Evolutionary conservation across 2,113 vertebrate species (phyloP).

Genomic region (Pollimyrus isidori): DNA sequence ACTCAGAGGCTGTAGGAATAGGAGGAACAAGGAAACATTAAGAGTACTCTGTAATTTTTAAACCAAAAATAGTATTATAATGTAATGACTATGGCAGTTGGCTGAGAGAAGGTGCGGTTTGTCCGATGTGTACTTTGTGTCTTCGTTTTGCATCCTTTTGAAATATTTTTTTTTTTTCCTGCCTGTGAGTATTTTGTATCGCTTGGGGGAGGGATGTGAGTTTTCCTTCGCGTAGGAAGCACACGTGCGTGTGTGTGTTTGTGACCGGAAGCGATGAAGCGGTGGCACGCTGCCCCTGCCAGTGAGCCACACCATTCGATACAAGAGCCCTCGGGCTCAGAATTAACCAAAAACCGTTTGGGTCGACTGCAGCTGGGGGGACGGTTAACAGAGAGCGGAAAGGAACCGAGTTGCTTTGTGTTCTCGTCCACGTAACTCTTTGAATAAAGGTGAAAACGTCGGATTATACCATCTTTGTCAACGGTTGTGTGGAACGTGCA

Average conservation of each 20-base stretch:
- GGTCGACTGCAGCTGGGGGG: slow-evolving; percentile 40
- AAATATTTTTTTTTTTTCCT: neutral
- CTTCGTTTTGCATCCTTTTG: neutral
- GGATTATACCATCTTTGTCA: neutral
- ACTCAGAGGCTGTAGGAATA: slow-evolving; percentile 41
- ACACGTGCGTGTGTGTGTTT: neutral
- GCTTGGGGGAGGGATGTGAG: neutral
- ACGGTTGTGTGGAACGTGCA: slow-evolving; percentile 38
- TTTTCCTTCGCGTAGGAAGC: too few species aligned
- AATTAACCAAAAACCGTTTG: slow-evolving; percentile 59
- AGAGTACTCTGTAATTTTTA: slow-evolving; percentile 49
- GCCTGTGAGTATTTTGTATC: neutral
- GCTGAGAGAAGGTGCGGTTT: neutral
- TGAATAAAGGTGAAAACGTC: neutral
- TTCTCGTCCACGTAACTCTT: neutral
- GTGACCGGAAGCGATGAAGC: neutral
- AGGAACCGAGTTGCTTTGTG: neutral
- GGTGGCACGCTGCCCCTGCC: neutral
- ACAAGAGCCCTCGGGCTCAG: slow-evolving; percentile 56
- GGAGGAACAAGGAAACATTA: slow-evolving; percentile 20
- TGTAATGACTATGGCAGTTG: slow-evolving; percentile 48
- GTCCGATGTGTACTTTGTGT: neutral
- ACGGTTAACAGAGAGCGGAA: slow-evolving; percentile 41
- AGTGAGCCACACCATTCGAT: slow-evolving; percentile 42
- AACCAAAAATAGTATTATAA: slow-evolving; percentile 63